phyloP scores from a whole-genome alignment of 2,113 vertebrate species.

The Aplodontia rufa region DNA sequence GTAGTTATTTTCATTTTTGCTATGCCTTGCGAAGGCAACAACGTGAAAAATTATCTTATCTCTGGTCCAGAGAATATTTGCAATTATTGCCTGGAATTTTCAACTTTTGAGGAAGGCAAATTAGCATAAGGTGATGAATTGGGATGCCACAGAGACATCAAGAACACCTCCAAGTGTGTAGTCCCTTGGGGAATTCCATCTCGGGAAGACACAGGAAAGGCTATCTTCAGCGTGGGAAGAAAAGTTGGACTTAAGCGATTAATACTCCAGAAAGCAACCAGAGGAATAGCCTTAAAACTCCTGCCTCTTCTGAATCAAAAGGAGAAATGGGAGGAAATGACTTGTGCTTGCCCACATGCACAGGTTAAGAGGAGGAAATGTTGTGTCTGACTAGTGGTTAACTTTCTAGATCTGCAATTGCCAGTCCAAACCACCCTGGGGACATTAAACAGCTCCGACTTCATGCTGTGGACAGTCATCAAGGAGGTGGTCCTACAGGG shows the following conservation, averaged over 20 bases:
- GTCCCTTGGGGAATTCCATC: not conserved
- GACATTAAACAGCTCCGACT: not conserved
- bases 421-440: not conserved
- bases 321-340: not conserved
- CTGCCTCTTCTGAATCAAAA: not conserved
- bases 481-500: not conserved
- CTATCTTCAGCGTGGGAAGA: not conserved
- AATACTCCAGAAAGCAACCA: not conserved
- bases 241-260: not conserved
- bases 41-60: not conserved
- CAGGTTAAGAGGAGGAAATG: not conserved
- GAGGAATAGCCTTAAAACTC: not conserved
- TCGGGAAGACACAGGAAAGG: not conserved
- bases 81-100: not conserved
- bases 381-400: not conserved
- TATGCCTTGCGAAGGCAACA: not conserved
- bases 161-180: not conserved
- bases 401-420: not conserved
- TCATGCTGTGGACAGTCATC: not conserved
- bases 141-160: not conserved
- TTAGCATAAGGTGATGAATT: not conserved
- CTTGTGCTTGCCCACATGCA: not conserved
- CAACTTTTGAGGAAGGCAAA: not conserved
- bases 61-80: conserved; percentile 8
- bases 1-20: conserved; percentile 19